Percentiles rank a stretch among this genome's conserved stretches.
phyloP scores from a whole-genome alignment of 53 echinoderm and acorn worm species.

The Astropecten irregularis region DNA sequence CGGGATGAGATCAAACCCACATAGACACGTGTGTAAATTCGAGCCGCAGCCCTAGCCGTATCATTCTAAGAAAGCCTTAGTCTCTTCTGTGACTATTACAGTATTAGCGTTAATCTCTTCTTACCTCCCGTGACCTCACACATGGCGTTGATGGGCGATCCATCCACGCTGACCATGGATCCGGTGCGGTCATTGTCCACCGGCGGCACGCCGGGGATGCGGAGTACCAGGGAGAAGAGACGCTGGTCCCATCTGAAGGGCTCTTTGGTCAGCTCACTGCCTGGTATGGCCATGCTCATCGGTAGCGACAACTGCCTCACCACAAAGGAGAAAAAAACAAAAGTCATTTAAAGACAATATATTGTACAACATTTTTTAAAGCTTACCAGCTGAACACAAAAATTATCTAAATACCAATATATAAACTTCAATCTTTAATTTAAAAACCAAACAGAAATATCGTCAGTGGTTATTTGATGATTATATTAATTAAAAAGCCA shows the following conservation, averaged over 20 bases:
- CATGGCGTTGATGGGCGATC: conserved; percentile 96
- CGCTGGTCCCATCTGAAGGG: conserved; percentile 99
- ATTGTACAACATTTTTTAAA: too few species aligned
- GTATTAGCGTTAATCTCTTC: neutral
- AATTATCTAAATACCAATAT: neutral
- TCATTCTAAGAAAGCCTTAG: too few species aligned
- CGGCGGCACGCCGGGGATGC: conserved; percentile 78
- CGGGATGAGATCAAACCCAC: too few species aligned
- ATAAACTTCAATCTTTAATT: neutral
- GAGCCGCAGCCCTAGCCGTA: too few species aligned
- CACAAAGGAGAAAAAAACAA: neutral
- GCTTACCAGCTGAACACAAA: neutral
- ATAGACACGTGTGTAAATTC: too few species aligned
- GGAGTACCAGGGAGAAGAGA: conserved; percentile 88
- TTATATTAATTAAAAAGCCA: too few species aligned
- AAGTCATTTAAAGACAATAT: too few species aligned
- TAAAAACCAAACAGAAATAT: too few species aligned
- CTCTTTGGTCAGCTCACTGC: conserved; percentile 95
- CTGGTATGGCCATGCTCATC: conserved; percentile 83
- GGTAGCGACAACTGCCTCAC: conserved; percentile 86
- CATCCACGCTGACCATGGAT: conserved; percentile 78
- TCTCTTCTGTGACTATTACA: too few species aligned
- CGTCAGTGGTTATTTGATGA: too few species aligned
- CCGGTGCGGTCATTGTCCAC: conserved; percentile 66
- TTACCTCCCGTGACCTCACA: conserved; percentile 99